phyloP scores from a whole-genome alignment of 2,113 vertebrate species.

The Trogon surrucura region DNA sequence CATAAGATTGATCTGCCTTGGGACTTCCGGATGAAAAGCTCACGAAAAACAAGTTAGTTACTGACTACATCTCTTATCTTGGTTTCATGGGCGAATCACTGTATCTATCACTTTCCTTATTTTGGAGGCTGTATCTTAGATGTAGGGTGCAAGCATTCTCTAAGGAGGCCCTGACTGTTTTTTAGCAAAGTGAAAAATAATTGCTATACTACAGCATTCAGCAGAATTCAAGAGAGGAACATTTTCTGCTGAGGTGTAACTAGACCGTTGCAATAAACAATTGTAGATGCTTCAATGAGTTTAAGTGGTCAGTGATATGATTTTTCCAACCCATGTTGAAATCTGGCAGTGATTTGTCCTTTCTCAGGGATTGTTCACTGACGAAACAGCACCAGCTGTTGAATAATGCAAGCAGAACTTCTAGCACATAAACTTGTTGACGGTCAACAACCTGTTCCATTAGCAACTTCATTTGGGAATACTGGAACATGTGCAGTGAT shows the following conservation, averaged over 20 bases:
- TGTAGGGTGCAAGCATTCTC: background rate
- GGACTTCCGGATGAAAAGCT: background rate
- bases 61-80: background rate
- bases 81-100: background rate
- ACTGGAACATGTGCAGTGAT: background rate
- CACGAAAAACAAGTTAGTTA: background rate
- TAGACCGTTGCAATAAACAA: background rate
- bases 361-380: background rate
- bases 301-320: background rate
- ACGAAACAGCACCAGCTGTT: background rate
- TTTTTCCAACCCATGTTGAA: background rate
- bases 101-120: background rate
- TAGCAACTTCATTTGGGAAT: background rate
- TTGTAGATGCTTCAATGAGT: background rate
- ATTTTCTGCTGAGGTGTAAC: background rate
- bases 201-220: background rate
- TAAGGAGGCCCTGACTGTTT: background rate
- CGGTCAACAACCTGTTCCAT: background rate
- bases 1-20: background rate
- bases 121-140: background rate
- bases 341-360: background rate
- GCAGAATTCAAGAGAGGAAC: background rate
- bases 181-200: background rate
- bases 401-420: background rate
- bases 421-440: background rate